Evolutionary conservation across 1,140 invertebrate species (phyloP), one percentile per base, ranked within the genome.

Genomic region (Lepidurus apus): DNA sequence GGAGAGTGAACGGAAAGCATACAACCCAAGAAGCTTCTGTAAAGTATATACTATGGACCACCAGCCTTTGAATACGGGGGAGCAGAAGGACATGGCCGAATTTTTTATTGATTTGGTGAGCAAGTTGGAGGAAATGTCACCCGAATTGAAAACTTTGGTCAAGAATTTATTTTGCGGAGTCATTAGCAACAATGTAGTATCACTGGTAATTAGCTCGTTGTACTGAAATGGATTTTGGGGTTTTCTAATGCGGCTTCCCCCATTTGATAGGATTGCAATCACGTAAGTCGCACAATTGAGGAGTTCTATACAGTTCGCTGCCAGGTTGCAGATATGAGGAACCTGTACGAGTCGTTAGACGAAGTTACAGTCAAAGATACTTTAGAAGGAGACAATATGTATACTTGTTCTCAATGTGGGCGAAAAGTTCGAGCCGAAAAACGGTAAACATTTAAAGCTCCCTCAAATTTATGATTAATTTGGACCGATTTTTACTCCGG

Each of bases 51-150:
- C 94, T 45, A 98, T 98, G 96, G 95, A 98, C 84, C 93, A 95
- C 83, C 95, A 97, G 83, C 94, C 95, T 0, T 86, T 98, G 5
- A 98, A 98, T 84, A 98, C 95, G 0, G 95, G 95, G 1, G 96
- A 98, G 85, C 96, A 98, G 84, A 98, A 98, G 84, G 96, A 98
- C 83, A 98, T 98, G 96, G 95, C 95, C 0, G 96, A 98, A 85
- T 98, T 98, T 86, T 98, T 98, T 82, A 98, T 96, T 73, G 95
- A 98, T 86, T 89, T 98, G 1, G 95, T 98, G 9, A 95, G 93
- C 7, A 98, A 98, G 84, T 84, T 98, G 1, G 96, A 98, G 85
- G 96, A 98, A 85, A 98, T 97, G 94, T 95, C 94, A 0, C 92
- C 93, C 0, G 92, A 96, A 79, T 84, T 98, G 74, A 97, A 97